Conservation (phyloP, 2,888 invertebrate genomes). For the Drosophila mettleri region DNA sequence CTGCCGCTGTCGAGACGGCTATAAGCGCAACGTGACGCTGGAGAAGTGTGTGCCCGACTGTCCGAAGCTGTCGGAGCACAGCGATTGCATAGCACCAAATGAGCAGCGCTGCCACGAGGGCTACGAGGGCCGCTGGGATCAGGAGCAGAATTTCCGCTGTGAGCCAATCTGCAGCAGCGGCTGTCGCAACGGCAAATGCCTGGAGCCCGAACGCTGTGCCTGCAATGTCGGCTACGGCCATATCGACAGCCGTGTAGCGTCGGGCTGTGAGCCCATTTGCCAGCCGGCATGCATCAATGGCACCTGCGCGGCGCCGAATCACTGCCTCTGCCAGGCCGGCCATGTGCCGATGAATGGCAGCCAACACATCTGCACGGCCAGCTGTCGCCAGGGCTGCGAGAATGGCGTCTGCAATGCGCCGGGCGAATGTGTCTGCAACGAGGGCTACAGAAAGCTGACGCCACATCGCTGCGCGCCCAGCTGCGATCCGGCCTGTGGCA, state of each 20-base stretch:
- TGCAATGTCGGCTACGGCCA: conserved; percentile 78
- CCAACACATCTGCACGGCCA: conserved; percentile 80
- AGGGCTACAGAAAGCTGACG: conserved; percentile 73
- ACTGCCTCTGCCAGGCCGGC: conserved; percentile 81
- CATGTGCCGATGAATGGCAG: conserved; percentile 76
- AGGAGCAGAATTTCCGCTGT: conserved; percentile 64
- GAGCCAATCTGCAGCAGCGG: conserved; percentile 81
- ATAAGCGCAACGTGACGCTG: conserved; percentile 59
- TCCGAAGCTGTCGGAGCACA: conserved; percentile 75
- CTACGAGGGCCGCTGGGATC: conserved; percentile 68
- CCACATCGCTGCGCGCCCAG: conserved; percentile 77
- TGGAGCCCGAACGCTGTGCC: conserved; percentile 85
- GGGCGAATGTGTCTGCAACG: conserved; percentile 81
- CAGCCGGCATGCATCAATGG: conserved; percentile 86
- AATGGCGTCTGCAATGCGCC: conserved; percentile 85
- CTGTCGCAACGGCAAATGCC: conserved; percentile 76
- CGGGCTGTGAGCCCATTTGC: conserved; percentile 86
- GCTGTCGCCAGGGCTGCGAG: conserved; percentile 80
- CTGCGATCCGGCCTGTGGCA: conserved; percentile 71
- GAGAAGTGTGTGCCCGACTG: conserved; percentile 77
- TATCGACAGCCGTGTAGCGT: conserved; percentile 49
- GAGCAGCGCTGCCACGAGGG: conserved; percentile 85
- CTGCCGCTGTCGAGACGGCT: conserved; percentile 87
- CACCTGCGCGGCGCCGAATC: conserved; percentile 84
- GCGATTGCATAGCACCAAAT: conserved; percentile 84